Percentiles rank a stretch among this genome's conserved stretches.
Conservation (phyloP, 2,113 vertebrate genomes). For the Takifugu bimaculatus region DNA sequence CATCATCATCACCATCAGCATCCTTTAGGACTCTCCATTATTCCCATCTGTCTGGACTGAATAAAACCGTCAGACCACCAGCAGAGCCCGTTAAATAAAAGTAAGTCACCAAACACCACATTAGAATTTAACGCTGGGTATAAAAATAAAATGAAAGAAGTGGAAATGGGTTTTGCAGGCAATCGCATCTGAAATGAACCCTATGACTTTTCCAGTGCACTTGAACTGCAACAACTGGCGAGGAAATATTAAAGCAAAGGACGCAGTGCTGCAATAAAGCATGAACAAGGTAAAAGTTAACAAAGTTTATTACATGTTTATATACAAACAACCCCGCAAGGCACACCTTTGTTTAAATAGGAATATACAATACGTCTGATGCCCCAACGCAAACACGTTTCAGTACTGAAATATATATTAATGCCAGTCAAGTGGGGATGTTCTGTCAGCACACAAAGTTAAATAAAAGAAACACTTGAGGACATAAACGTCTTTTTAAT, state of each 20-base stretch:
- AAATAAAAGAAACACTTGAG: conserved; percentile 16
- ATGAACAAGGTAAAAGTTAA: conserved; percentile 65
- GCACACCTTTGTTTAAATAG: conserved; percentile 81
- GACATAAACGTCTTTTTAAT: conserved; percentile 12
- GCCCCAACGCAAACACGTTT: conserved; percentile 71
- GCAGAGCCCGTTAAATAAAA: conserved; percentile 54
- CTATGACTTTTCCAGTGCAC: no score
- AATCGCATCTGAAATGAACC: no score
- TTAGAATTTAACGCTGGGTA: conserved; percentile 22
- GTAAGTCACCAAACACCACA: conserved; percentile 19
- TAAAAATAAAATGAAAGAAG: not conserved
- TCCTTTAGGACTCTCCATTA: conserved; percentile 18
- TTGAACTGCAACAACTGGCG: no score
- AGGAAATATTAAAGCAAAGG: not conserved
- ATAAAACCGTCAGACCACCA: conserved; percentile 59
- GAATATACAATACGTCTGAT: conserved; percentile 73
- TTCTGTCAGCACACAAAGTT: not conserved
- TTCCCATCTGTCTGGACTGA: conserved; percentile 48
- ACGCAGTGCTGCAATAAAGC: conserved; percentile 20
- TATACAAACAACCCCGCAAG: conserved; percentile 81
- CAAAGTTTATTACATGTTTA: conserved; percentile 81
- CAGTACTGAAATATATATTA: conserved; percentile 20
- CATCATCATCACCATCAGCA: conserved; percentile 39
- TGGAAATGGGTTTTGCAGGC: not conserved
- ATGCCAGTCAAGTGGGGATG: conserved; percentile 8